Conservation (phyloP, 2,113 vertebrate genomes). For the Cebus imitator region DNA sequence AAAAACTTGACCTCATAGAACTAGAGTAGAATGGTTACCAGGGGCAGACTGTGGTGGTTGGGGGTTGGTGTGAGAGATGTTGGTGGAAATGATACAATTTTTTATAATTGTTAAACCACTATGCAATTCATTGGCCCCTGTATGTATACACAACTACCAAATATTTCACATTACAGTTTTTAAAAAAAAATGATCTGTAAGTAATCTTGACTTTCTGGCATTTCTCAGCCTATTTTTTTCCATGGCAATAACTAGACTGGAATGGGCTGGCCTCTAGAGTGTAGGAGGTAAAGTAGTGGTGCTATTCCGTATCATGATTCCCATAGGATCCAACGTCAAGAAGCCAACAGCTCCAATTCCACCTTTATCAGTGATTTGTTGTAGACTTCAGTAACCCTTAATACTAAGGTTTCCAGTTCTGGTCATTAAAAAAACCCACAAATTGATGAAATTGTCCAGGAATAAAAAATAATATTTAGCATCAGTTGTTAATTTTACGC, state of each 20-base stretch:
- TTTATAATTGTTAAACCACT: constrained; percentile 15
- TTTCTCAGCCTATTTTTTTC: not conserved
- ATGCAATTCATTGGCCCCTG: not conserved
- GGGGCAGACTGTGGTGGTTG: not conserved
- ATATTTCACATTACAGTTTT: constrained; percentile 23
- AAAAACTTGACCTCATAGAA: not conserved
- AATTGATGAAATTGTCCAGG: not conserved
- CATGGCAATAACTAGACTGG: not conserved
- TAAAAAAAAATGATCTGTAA: not conserved
- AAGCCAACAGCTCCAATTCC: constrained; percentile 9
- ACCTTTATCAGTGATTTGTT: constrained; percentile 45
- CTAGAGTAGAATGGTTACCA: not conserved
- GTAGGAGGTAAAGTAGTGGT: not conserved
- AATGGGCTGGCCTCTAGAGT: constrained; percentile 5
- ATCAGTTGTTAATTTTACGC: constrained; percentile 2
- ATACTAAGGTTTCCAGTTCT: constrained; percentile 14
- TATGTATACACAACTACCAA: not conserved
- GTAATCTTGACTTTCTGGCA: constrained; percentile 17
- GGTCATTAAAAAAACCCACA: not conserved
- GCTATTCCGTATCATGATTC: constrained; percentile 12
- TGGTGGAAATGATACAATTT: not conserved
- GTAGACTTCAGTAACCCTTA: constrained; percentile 3
- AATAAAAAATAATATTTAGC: constrained; percentile 48
- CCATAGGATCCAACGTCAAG: constrained; percentile 20
- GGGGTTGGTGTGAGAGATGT: not conserved